These are phyloP conservation scores for Heliangelus exortis DNA, from an alignment of 2,797 vertebrate species.

Conservation along the genomic window DNA sequence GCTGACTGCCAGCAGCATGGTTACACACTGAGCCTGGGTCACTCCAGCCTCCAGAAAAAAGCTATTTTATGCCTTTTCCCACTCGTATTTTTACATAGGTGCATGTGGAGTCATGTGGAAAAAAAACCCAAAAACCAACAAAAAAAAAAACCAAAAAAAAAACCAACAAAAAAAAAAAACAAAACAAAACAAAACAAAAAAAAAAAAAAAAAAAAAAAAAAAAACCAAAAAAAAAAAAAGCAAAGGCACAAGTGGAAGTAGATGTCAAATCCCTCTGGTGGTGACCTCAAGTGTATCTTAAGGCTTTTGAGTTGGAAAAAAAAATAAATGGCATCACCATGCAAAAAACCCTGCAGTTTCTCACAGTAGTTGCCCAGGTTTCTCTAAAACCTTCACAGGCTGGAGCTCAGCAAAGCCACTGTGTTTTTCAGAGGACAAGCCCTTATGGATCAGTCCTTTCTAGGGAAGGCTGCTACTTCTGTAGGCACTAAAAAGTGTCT, in stretches of 20 bases:
- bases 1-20: background rate
- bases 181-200: no score
- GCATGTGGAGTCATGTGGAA: accelerated
- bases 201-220: no score
- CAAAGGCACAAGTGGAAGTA: background rate
- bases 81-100: background rate
- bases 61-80: background rate
- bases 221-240: no score
- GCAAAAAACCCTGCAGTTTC: background rate
- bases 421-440: background rate
- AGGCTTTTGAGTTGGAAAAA: background rate
- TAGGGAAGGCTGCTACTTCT: background rate
- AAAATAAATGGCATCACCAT: background rate
- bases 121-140: no score
- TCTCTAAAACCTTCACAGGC: background rate
- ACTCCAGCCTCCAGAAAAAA: background rate
- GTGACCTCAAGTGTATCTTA: background rate
- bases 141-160: background rate
- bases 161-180: no score
- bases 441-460: background rate
- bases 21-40: accelerated
- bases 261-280: no score
- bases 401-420: background rate
- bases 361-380: background rate
- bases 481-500: background rate